Evolutionary conservation across 2,797 vertebrate species (phyloP), one percentile per base, ranked within the genome.

Genomic region (Hipposideros larvatus): DNA sequence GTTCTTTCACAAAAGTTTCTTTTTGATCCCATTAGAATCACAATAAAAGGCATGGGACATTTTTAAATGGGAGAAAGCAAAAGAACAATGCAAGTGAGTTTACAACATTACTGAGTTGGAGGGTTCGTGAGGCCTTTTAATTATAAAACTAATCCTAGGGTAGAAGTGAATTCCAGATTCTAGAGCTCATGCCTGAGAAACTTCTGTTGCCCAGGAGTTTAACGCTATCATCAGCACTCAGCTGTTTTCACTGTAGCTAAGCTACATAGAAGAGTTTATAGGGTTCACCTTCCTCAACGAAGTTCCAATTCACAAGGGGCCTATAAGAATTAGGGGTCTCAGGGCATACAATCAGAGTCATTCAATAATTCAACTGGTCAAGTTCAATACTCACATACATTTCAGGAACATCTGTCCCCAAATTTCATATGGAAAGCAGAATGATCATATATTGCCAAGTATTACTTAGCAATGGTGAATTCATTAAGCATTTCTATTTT

Each of bases 401-500:
- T 59, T 78, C 91, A 95, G n/a, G 51, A 94, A 26, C 53, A 31
- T 22, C 48, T 89, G 14, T 43, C 57, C 16, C 19, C 10, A n/a
- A 26, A 59, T 83, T 93, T 80, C 43, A 31, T 14, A 22, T 11
- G 7, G 65, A n/a, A 31, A 28, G 26, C 11, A 43, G 21, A 48
- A 71, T 51, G 41, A 48, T 53, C 26, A 34, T 26, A 18, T 2
- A 57, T 1, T 75, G n/a, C 7, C 24, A 37, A 24, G 7, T 28
- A 61, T 53, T 28, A 31, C 26, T 46, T 63, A 53, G 57, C 43
- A 66, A 85, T 55, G 15, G 10, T 28, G 51, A 82, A 61, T 63
- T 93, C 75, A 37, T 92, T n/a, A 77, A 26, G 11, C 61, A 21
- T 65, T 71, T 91, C 79, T 70, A 61, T 84, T 88, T 90, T 78